A percentile compares a stretch with the other conserved stretches of the same genome.
phyloP scores from a whole-genome alignment of 2,888 invertebrate genomes.

The Strigamia crassipes region DNA sequence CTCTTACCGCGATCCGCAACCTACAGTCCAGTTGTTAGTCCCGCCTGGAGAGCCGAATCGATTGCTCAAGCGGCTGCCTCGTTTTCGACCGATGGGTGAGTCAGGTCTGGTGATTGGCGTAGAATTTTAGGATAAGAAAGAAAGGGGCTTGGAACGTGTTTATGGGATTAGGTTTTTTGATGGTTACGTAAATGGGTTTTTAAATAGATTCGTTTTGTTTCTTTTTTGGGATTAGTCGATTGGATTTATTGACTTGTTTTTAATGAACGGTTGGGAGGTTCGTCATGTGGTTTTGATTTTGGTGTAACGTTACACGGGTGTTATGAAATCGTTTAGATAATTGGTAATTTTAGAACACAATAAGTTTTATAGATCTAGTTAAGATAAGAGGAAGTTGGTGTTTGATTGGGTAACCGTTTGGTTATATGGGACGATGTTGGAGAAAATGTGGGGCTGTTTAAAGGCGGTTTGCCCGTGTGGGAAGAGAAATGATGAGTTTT shows the following conservation, averaged over 20 bases:
- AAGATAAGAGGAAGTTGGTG: conserved; percentile 1
- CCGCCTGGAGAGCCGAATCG: conserved; percentile 2
- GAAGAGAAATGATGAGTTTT: background rate
- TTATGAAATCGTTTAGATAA: background rate
- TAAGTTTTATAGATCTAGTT: conserved; percentile 13
- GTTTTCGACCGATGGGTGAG: conserved; percentile 6
- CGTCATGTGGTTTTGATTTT: background rate
- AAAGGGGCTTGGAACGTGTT: background rate
- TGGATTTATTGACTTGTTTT: background rate
- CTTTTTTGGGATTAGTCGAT: background rate
- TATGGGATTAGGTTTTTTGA: background rate
- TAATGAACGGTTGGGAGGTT: background rate
- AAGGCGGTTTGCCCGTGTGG: background rate
- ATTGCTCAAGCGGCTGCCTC: conserved; percentile 32
- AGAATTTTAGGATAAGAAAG: background rate
- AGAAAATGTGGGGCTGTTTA: background rate
- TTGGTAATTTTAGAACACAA: background rate
- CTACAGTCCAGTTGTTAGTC: background rate
- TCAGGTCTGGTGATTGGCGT: background rate
- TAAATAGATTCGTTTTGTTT: background rate
- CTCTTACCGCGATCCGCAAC: background rate
- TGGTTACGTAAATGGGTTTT: background rate
- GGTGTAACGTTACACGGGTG: background rate
- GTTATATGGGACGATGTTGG: background rate
- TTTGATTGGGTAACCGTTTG: background rate